Conservation (phyloP, 2,797 vertebrate genomes). For the Ispidina lecontei region DNA sequence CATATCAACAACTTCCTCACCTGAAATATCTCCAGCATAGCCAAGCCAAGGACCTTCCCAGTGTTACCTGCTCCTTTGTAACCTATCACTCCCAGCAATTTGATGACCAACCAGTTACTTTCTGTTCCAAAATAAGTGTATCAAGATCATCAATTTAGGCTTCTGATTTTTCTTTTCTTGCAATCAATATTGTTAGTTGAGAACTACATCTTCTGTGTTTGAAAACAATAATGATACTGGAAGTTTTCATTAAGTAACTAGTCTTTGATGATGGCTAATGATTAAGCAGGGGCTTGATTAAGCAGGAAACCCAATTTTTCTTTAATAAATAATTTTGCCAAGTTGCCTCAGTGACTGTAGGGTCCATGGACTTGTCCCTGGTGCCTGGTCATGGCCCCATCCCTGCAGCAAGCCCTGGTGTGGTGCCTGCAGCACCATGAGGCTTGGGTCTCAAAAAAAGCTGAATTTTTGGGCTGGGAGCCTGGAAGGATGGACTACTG, state of each 20-base stretch:
- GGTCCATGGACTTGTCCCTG: not conserved
- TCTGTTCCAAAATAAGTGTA: not conserved
- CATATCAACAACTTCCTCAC: not conserved
- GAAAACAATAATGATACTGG: not conserved
- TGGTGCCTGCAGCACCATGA: not conserved
- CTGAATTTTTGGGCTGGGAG: not conserved
- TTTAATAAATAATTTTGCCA: not conserved
- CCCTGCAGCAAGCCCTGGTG: accelerated
- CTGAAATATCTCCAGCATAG: not conserved
- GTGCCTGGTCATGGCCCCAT: not conserved
- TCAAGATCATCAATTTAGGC: not conserved
- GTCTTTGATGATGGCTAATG: not conserved
- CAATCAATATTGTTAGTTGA: not conserved
- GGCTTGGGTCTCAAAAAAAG: not conserved
- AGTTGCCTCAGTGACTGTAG: not conserved
- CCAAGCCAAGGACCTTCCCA: not conserved
- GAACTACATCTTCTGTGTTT: not conserved
- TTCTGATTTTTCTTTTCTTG: not conserved
- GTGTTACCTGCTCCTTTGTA: not conserved
- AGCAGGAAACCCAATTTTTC: not conserved
- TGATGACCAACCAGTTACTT: not conserved
- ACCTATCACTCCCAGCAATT: not conserved
- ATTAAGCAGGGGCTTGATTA: not conserved
- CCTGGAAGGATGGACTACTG: not conserved
- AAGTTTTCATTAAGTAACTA: not conserved